These are phyloP conservation scores for Thunnus thynnus DNA, from an alignment of 2,113 vertebrate genomes.

Conservation along the genomic window DNA sequence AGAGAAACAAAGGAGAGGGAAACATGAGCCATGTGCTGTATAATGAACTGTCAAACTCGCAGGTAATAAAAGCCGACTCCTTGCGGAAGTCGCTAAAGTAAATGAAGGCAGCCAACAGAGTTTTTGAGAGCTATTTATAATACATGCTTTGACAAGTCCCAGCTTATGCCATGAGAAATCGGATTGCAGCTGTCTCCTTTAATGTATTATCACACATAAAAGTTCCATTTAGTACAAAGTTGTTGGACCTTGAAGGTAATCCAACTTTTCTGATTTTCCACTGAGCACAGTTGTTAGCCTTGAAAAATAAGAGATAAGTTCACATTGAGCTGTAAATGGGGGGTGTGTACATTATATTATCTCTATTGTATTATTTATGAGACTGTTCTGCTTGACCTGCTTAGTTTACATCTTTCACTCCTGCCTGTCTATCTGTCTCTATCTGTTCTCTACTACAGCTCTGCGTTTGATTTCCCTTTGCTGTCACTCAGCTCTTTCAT, in stretches of 20 bases:
- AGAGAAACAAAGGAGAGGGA: not conserved
- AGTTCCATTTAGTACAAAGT: constrained; percentile 28
- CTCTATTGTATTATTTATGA: not conserved
- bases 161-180: constrained; percentile 15
- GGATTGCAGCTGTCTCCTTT: constrained; percentile 43
- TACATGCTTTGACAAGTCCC: constrained; percentile 46
- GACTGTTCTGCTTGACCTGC: constrained; percentile 1
- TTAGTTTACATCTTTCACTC: constrained; percentile 1
- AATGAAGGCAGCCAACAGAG: constrained; percentile 31
- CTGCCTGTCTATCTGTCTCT: not conserved
- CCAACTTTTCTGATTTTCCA: constrained; percentile 22
- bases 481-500: constrained; percentile 26
- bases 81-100: constrained; percentile 23
- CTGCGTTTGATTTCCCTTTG: not conserved
- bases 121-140: constrained; percentile 57
- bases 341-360: not conserved
- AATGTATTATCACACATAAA: constrained; percentile 28
- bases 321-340: not conserved
- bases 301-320: constrained; percentile 12
- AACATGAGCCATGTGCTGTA: constrained; percentile 24
- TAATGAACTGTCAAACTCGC: constrained; percentile 28
- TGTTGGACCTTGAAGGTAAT: constrained; percentile 50
- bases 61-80: constrained; percentile 23
- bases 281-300: not conserved
- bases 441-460: not conserved